Percentiles rank a stretch among this genome's conserved stretches.
phyloP scores from a whole-genome alignment of 2,888 invertebrate genomes.

The Meloe dianella region DNA sequence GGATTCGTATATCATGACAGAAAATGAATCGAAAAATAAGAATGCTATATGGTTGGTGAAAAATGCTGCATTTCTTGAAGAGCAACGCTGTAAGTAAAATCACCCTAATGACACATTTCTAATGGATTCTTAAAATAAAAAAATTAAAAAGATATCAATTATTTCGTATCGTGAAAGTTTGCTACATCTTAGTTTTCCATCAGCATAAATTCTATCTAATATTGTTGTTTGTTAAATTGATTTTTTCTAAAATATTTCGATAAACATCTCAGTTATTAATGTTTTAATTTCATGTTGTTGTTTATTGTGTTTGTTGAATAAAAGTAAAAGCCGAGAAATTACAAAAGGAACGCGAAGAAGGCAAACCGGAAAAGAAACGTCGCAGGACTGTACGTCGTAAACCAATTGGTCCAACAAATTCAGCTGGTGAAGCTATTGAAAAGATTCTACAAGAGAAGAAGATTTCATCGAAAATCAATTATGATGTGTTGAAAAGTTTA shows the following conservation, averaged over 20 bases:
- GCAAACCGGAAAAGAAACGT: slow-evolving; percentile 82
- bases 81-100: slow-evolving; percentile 72
- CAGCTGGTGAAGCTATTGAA: slow-evolving; percentile 84
- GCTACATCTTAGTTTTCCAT: no score
- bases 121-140: no score
- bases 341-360: slow-evolving; percentile 83
- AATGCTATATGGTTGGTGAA: slow-evolving; percentile 84
- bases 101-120: background rate
- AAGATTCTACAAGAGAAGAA: slow-evolving; percentile 96
- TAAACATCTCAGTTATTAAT: no score
- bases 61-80: slow-evolving; percentile 85
- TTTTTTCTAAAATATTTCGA: no score
- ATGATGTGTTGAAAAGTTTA: slow-evolving; percentile 90
- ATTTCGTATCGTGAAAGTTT: no score
- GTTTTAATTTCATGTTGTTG: background rate
- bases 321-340: slow-evolving; percentile 81
- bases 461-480: slow-evolving; percentile 96
- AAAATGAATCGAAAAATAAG: slow-evolving; percentile 82
- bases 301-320: background rate
- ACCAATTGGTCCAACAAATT: slow-evolving; percentile 68
- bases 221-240: no score
- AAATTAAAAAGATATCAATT: no score
- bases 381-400: slow-evolving; percentile 70
- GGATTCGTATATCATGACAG: slow-evolving; percentile 82
- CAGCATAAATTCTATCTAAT: no score